phyloP scores from a whole-genome alignment of 2,113 vertebrate genomes.

The Tretioscincus oriximinensis region DNA sequence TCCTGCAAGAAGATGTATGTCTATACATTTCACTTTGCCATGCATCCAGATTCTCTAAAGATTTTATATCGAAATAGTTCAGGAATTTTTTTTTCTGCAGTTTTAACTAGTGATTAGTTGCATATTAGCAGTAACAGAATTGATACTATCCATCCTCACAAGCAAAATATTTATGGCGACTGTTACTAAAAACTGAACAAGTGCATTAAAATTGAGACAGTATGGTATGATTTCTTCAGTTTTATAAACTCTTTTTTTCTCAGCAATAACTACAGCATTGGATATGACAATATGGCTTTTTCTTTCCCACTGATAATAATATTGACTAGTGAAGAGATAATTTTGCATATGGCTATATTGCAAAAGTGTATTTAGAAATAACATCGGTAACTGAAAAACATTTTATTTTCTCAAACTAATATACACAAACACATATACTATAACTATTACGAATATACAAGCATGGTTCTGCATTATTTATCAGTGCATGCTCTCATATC shows the following conservation, averaged over 20 bases:
- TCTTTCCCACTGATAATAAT: neutral
- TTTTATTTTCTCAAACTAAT: neutral
- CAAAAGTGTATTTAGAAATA: neutral
- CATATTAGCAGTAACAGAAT: neutral
- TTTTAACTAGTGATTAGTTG: neutral
- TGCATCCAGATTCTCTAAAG: neutral
- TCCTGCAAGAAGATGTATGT: neutral
- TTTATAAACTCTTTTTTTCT: neutral
- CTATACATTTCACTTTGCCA: no score
- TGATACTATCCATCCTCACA: neutral
- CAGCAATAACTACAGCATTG: neutral
- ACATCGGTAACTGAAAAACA: neutral
- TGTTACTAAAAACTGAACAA: neutral
- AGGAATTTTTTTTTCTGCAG: neutral
- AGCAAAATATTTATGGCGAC: neutral
- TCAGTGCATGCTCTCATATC: neutral
- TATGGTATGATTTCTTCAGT: neutral
- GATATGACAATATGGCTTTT: neutral
- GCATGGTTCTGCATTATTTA: constrained; percentile 27
- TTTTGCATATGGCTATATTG: neutral
- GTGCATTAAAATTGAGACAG: neutral
- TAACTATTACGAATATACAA: neutral
- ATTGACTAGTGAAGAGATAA: neutral
- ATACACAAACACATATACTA: neutral
- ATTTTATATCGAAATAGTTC: neutral